These are phyloP conservation scores for Drosophila asahinai DNA, from an alignment of 1,140 invertebrate species.

Conservation along the genomic window DNA sequence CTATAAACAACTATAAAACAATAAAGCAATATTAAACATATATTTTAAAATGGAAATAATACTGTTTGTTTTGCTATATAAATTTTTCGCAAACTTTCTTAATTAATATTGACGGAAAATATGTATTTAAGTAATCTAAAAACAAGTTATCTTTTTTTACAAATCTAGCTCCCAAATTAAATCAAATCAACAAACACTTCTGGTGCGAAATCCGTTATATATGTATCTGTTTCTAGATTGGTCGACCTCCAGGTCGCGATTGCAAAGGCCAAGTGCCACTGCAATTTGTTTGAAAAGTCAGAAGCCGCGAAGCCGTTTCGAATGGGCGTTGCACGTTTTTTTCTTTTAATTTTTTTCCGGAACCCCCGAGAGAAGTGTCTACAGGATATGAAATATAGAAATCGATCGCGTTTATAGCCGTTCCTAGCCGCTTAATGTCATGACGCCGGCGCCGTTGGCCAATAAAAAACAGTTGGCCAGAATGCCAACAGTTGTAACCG, in stretches of 20 bases:
- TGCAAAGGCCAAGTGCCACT: slow-evolving; percentile 69
- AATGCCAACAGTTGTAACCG: slow-evolving; percentile 39
- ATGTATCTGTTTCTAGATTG: slow-evolving; percentile 16
- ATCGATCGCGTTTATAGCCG: slow-evolving; percentile 38
- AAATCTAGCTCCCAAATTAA: not conserved
- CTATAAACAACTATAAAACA: no score
- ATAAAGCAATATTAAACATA: no score
- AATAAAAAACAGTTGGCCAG: slow-evolving; percentile 46
- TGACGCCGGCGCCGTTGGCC: slow-evolving; percentile 59
- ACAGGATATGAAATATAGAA: slow-evolving; percentile 68
- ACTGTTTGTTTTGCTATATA: no score
- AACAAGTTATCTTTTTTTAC: no score
- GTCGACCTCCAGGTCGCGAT: slow-evolving; percentile 31
- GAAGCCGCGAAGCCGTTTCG: slow-evolving; percentile 31
- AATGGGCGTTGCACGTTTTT: slow-evolving; percentile 27
- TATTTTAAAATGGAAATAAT: not conserved
- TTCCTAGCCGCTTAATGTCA: slow-evolving; percentile 52
- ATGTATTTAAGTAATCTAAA: no score
- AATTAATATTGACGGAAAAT: no score
- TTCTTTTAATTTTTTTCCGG: slow-evolving; percentile 38
- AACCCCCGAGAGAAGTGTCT: slow-evolving; percentile 35
- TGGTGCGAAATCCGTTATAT: slow-evolving; percentile 12
- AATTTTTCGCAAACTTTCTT: no score
- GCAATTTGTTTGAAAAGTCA: slow-evolving; percentile 61
- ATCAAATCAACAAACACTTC: slow-evolving; percentile 8